Percentiles rank a stretch among this genome's conserved stretches.
These are phyloP conservation scores for Trimorus sp. DNA, from an alignment of 2,888 invertebrate genomes.

Conservation along the genomic window DNA sequence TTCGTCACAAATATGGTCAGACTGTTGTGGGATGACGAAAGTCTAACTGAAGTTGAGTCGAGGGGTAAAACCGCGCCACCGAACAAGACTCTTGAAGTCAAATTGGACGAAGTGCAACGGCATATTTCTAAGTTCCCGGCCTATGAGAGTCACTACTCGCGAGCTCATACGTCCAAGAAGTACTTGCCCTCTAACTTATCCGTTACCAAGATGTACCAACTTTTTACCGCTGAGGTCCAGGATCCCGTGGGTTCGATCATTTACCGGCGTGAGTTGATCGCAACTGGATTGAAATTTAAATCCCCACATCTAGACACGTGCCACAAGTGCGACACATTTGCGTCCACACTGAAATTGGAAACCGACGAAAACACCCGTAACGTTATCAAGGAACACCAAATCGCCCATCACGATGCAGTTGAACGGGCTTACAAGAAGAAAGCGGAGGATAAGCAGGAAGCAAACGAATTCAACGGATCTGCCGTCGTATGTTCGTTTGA, in stretches of 20 bases:
- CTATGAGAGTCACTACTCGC: constrained; percentile 56
- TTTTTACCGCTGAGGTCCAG: not conserved
- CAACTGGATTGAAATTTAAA: constrained; percentile 64
- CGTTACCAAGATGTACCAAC: constrained; percentile 12
- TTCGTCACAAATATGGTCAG: constrained; percentile 27
- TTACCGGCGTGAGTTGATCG: constrained; percentile 50
- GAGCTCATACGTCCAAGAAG: constrained; percentile 44
- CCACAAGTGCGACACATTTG: constrained; percentile 51
- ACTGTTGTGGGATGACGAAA: constrained; percentile 24
- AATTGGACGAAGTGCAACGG: constrained; percentile 19
- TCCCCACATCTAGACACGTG: constrained; percentile 65
- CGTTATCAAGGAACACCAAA: constrained; percentile 13
- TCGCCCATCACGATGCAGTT: constrained; percentile 40
- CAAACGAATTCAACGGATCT: constrained; percentile 32
- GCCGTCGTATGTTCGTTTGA: constrained; percentile 46
- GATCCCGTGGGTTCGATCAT: constrained; percentile 38
- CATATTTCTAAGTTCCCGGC: constrained; percentile 44
- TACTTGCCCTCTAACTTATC: constrained; percentile 42
- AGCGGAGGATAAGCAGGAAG: constrained; percentile 31
- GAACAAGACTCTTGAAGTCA: constrained; percentile 25
- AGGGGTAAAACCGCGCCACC: constrained; percentile 18
- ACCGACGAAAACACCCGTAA: constrained; percentile 5
- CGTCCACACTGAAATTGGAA: constrained; percentile 28
- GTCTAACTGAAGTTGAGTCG: constrained; percentile 12
- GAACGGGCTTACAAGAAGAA: constrained; percentile 52